Evolutionary conservation across 2,888 invertebrate genomes (phyloP).

Genomic region (Eupithecia centaureata): DNA sequence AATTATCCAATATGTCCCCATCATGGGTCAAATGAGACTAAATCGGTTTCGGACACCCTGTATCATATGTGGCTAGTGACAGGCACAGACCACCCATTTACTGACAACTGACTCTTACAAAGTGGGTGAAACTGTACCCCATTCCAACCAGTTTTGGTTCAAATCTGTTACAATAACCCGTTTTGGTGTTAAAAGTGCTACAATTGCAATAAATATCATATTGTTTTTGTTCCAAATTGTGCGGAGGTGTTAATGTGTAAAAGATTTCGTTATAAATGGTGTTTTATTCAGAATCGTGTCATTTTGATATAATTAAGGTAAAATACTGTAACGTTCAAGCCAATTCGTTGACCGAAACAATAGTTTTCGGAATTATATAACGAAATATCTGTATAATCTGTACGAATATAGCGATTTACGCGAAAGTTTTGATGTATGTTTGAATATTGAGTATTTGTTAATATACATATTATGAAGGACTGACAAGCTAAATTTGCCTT

Average conservation of each 20-base stretch:
- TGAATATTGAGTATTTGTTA: too few species aligned
- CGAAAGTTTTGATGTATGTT: too few species aligned
- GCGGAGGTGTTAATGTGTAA: neutral
- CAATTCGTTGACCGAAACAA: too few species aligned
- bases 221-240: neutral
- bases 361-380: too few species aligned
- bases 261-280: neutral
- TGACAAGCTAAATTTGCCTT: too few species aligned
- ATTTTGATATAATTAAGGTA: too few species aligned
- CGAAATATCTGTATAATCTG: too few species aligned
- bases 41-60: neutral
- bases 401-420: too few species aligned
- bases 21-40: neutral
- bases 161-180: slow-evolving; percentile 5
- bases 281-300: neutral
- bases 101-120: neutral
- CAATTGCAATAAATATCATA: neutral
- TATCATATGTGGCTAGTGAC: neutral
- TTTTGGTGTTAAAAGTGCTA: neutral
- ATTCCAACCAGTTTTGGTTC: slow-evolving; percentile 1
- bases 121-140: slow-evolving; percentile 7
- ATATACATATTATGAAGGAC: too few species aligned
- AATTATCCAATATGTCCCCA: neutral
- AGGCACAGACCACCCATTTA: neutral
- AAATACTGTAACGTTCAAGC: neutral